Evolutionary conservation across 2,888 invertebrate genomes (phyloP), one percentile per base, ranked within the genome.

Genomic region (Agrochola macilenta): DNA sequence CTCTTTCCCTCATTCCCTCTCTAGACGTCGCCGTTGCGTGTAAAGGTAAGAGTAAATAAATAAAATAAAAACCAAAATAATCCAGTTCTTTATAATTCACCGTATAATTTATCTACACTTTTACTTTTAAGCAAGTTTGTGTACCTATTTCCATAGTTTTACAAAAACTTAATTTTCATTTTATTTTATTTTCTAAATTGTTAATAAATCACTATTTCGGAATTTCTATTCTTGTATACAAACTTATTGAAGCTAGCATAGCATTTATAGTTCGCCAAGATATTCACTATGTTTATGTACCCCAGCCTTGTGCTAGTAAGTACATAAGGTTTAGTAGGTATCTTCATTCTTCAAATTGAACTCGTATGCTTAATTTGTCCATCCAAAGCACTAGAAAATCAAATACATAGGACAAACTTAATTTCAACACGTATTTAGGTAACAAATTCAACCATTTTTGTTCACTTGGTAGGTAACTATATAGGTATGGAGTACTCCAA

Each of bases 11-110:
- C 72, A 81, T 79, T 74, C 80, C 74, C 76, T 83, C 84, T 75
- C 83, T 79, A 70, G 77, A 83, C 80, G 82, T 86, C 86, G 46
- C 46, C 46, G 90, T 87, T 82, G 83, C 83, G 83, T 82, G 78
- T 76, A 73, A 83, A 90, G 90, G 90, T 90, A 88, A 90, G 91
- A 77, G 23, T 74, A 72, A 75, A 72, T 76, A 70, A 71, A 69
- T 79, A 65, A 17, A 60, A 23, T 30, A n/a, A 60, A 69, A 60
- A 20, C 12, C 4, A 46, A 35, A 43, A 20, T 43, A 66, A 1
- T 69, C 5, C 14, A 52, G 5, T 11, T 23, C 4, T 30, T 64
- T 20, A 7, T 9, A 20, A 23, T 58, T 69, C 12, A 77, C 58
- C 52, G 30, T 39, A 54, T 65, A 64, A 26, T 65, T 35, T 30